phyloP scores from a whole-genome alignment of 2,888 invertebrate species.

The Melinaea marsaeus region DNA sequence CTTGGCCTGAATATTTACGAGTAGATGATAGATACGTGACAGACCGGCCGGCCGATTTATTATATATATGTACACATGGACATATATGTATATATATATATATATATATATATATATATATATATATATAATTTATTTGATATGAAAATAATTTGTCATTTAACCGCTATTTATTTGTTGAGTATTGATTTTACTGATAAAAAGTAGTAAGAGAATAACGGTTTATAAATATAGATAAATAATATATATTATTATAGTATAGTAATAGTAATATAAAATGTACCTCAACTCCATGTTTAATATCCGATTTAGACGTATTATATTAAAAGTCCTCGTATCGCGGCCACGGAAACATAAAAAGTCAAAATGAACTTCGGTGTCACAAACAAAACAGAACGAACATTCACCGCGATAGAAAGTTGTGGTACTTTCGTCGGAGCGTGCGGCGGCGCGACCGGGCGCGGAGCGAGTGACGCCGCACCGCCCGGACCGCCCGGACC shows the following conservation, averaged over 20 bases:
- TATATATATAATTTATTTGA: neutral
- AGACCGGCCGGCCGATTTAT: neutral
- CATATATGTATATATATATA: neutral
- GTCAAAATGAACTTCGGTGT: constrained; percentile 3
- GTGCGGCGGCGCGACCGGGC: constrained; percentile 60
- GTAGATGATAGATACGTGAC: constrained; percentile 5
- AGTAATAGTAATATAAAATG: neutral
- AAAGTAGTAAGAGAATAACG: too few relatives aligned
- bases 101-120: neutral
- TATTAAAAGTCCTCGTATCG: constrained; percentile 16
- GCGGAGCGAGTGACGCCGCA: constrained; percentile 55
- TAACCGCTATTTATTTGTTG: too few relatives aligned
- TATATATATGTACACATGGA: neutral
- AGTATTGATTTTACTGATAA: too few relatives aligned
- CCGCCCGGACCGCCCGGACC: constrained; percentile 38
- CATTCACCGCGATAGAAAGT: constrained; percentile 62
- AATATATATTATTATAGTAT: too few relatives aligned
- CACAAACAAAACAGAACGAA: constrained; percentile 18
- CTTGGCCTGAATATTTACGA: neutral
- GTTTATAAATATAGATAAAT: too few relatives aligned
- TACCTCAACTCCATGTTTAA: constrained; percentile 23
- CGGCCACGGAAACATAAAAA: constrained; percentile 33
- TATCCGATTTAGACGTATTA: neutral
- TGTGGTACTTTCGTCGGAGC: constrained; percentile 61
- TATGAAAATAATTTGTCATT: neutral